A percentile compares a stretch with the other conserved stretches of the same genome.
Conservation (phyloP, 2,888 invertebrate genomes). For the Lymantria monacha region DNA sequence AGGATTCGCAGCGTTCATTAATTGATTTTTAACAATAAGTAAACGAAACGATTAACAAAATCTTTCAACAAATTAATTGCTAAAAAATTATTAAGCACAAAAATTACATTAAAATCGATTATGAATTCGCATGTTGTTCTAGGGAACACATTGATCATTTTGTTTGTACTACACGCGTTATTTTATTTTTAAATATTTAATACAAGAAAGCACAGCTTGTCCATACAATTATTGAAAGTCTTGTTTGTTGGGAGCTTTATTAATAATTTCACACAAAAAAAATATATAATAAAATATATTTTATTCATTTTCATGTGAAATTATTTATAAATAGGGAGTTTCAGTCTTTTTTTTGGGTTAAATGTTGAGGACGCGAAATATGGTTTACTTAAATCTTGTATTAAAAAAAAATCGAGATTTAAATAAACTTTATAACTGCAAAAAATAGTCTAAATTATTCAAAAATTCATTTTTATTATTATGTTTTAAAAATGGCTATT, state of each 20-base stretch:
- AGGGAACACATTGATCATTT: too few species aligned
- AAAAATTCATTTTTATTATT: neutral
- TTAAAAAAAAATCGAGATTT: slow-evolving; percentile 11
- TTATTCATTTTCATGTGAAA: slow-evolving; percentile 20
- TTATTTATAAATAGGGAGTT: slow-evolving; percentile 15
- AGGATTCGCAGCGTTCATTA: too few species aligned
- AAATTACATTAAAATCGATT: too few species aligned
- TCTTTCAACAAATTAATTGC: too few species aligned
- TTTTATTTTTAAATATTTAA: neutral
- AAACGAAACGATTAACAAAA: too few species aligned
- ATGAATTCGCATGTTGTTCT: too few species aligned
- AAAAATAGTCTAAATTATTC: slow-evolving; percentile 18
- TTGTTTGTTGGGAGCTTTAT: slow-evolving; percentile 19
- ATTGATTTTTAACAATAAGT: too few species aligned
- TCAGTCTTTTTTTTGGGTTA: slow-evolving; percentile 19
- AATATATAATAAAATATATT: neutral
- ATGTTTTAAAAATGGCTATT: slow-evolving; percentile 12
- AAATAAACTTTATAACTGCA: slow-evolving; percentile 25
- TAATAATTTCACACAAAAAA: slow-evolving; percentile 23
- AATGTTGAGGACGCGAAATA: slow-evolving; percentile 25
- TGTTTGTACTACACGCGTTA: neutral
- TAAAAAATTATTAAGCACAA: too few species aligned
- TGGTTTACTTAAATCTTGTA: slow-evolving; percentile 29
- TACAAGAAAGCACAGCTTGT: slow-evolving; percentile 21
- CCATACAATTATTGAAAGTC: slow-evolving; percentile 9